A percentile compares a stretch with the other conserved stretches of the same genome.
Conservation (phyloP, 2,888 invertebrate genomes). For the Ophion ventricosus region DNA sequence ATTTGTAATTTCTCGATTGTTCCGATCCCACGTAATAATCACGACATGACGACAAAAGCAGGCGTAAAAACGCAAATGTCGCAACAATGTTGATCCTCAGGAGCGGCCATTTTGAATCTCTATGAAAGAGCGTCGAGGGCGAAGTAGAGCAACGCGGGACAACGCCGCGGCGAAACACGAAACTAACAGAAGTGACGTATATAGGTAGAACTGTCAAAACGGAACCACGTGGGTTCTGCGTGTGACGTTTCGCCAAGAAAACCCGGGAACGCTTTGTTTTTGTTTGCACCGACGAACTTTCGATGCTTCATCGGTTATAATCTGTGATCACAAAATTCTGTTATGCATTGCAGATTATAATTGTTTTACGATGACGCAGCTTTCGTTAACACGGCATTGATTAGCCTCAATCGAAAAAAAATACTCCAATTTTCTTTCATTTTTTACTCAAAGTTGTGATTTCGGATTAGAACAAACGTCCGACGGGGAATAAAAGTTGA, state of each 20-base stretch:
- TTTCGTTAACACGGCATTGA: background rate
- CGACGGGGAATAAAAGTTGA: background rate
- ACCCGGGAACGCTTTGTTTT: background rate
- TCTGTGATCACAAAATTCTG: background rate
- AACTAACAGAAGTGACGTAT: constrained; percentile 29
- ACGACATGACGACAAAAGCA: constrained; percentile 63
- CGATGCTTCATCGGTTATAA: background rate
- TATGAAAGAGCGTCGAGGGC: constrained; percentile 53
- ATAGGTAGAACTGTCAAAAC: constrained; percentile 70
- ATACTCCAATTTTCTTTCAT: too few species aligned
- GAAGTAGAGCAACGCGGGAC: constrained; percentile 57
- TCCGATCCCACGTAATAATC: constrained; percentile 31
- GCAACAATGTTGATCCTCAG: constrained; percentile 53
- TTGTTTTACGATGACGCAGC: too few species aligned
- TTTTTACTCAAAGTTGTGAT: background rate
- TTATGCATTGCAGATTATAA: too few species aligned
- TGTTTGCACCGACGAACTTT: constrained; percentile 12
- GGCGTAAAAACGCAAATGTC: constrained; percentile 59
- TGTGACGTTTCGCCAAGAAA: background rate
- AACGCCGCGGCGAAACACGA: constrained; percentile 49
- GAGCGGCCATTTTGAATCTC: constrained; percentile 61
- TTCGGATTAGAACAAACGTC: background rate
- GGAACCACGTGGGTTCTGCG: constrained; percentile 71
- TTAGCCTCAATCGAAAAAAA: background rate
- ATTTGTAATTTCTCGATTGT: background rate